phyloP scores from a whole-genome alignment of 1,140 invertebrate species.

The Hyles vespertilio region DNA sequence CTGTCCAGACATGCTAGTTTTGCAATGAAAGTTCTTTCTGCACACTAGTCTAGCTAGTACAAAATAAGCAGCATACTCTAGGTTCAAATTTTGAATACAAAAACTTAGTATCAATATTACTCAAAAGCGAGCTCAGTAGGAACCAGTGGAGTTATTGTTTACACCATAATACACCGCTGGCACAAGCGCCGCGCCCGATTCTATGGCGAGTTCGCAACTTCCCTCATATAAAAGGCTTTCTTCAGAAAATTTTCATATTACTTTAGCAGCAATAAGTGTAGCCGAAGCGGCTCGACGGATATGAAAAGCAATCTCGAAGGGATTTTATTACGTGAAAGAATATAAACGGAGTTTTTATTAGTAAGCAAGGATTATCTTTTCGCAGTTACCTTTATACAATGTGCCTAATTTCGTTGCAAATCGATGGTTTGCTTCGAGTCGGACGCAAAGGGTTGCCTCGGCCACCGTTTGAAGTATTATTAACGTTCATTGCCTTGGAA shows the following conservation, averaged over 20 bases:
- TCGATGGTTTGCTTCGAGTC: too few relatives aligned
- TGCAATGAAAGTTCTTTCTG: background rate
- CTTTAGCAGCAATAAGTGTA: conserved; percentile 28
- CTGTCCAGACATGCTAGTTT: background rate
- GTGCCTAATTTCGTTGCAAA: background rate
- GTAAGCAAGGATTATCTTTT: background rate
- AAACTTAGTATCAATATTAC: too few relatives aligned
- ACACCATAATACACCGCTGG: background rate
- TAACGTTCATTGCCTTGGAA: too few relatives aligned
- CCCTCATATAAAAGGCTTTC: conserved; percentile 26
- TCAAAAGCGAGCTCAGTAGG: too few relatives aligned
- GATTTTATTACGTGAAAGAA: conserved; percentile 16
- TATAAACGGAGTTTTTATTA: conserved; percentile 1
- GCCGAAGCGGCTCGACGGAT: conserved; percentile 7
- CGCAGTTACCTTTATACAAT: background rate
- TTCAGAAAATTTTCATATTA: conserved; percentile 33
- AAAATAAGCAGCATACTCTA: too few relatives aligned
- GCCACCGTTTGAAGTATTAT: too few relatives aligned
- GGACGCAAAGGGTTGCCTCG: too few relatives aligned
- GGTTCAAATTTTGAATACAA: too few relatives aligned
- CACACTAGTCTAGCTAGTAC: too few relatives aligned
- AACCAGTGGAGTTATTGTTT: background rate
- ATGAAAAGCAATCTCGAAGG: conserved; percentile 17
- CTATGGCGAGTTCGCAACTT: conserved; percentile 8
- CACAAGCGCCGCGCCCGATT: background rate